A percentile compares a stretch with the other conserved stretches of the same genome.
Evolutionary conservation across 1,140 invertebrate genomes (phyloP).

Genomic region (Panulirus ornatus): DNA sequence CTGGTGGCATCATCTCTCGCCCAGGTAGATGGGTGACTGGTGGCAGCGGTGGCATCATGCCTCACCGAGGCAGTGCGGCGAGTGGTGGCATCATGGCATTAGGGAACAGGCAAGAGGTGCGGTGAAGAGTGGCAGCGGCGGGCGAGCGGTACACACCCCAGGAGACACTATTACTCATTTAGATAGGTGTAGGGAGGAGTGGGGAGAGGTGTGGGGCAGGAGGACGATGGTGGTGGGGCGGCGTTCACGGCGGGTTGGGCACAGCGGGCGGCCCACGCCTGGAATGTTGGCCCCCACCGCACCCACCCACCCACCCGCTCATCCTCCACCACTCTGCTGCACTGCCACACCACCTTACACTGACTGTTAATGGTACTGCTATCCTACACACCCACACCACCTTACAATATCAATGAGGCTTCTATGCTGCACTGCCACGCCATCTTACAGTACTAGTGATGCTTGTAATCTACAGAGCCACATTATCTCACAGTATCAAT

Average conservation of each 20-base stretch:
- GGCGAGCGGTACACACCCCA: too few species aligned
- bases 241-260: slow-evolving; percentile 24
- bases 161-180: too few species aligned
- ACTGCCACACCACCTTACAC: not conserved
- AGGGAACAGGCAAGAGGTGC: too few species aligned
- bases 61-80: too few species aligned
- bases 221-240: not conserved
- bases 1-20: too few species aligned
- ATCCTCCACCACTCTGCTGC: not conserved
- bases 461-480: too few species aligned
- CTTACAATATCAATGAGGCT: not conserved
- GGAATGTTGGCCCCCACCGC: slow-evolving; percentile 20
- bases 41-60: too few species aligned
- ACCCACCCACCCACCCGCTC: not conserved
- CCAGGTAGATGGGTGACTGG: too few species aligned
- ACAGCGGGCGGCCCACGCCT: slow-evolving; percentile 26
- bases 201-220: not conserved
- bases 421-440: not conserved
- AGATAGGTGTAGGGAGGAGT: not conserved
- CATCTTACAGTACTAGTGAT: not conserved
- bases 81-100: too few species aligned
- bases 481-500: too few species aligned
- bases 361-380: too few species aligned
- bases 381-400: not conserved
- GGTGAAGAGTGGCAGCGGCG: too few species aligned